Base-by-base conservation (phyloP, 2,797 vertebrate genomes). In the Rhyacichthys aspro region DNA sequence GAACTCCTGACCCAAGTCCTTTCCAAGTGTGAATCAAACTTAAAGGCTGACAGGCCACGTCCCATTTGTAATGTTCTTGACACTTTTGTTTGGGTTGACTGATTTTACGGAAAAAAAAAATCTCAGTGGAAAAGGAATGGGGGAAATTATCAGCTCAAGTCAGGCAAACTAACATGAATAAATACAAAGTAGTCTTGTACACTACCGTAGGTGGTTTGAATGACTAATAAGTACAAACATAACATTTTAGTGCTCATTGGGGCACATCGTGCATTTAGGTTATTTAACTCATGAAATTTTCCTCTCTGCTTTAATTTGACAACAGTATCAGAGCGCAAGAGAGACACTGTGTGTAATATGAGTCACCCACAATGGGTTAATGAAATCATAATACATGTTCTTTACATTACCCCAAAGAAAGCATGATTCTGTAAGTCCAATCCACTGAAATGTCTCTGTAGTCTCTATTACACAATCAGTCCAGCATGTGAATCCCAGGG, bases 351-450 rank as follows among this genome's bases (percentile, higher is more conserved):
- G 19, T 23, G 19, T 23, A 23, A 28, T 6, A 2, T 28, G 23
- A 28, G 3, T 28, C 23, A 28, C 23, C 4, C 23, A 28, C 23
- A 28, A 28, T 28, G 7, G 23, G 4, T 28, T 38, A 38, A 14
- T 38, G 11, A 38, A 38, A 38, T 8, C 33, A 38, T 52, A 16
- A 11, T 5, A 36, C 2, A 28, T 28, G 23, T 28, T 4, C 23
- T 42, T 65, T 45, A 70, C 43, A 70, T 67, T 63, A 72, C 68
- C 75, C 74, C 32, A 43, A 58, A 46, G 49, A 72, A 62, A 82
- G 68, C 60, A 61, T 4, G 33, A 49, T 55, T 15, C 43, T 57
- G 50, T 69, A 17, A 9, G 47, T 57, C 49, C 64, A 43, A 81
- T 76, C 44, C 57, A 15, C 28, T 36, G 49, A 54, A 63, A 60